Conservation (phyloP, 2,113 vertebrate genomes). For the Mungos mungo region DNA sequence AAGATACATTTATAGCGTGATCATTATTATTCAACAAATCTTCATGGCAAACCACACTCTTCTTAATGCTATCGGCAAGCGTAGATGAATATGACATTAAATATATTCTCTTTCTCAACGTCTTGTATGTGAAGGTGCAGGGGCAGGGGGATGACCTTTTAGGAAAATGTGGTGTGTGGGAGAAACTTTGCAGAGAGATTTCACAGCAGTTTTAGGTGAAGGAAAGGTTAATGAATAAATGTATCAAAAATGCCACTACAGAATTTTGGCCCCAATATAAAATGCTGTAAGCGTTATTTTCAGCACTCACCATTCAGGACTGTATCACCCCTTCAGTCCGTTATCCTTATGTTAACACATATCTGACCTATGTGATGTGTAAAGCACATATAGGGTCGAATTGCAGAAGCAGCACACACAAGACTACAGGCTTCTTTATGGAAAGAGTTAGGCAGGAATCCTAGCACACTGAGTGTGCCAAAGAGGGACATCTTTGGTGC, state of each 20-base stretch:
- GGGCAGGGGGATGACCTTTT: not conserved
- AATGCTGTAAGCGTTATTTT: not conserved
- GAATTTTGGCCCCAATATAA: not conserved
- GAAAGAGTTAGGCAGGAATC: not conserved
- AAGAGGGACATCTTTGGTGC: not conserved
- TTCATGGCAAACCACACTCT: not conserved
- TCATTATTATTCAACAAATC: not conserved
- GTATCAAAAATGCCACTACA: not conserved
- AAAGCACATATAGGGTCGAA: not conserved
- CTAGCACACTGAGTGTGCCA: not conserved
- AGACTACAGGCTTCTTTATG: not conserved
- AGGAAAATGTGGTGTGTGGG: not conserved
- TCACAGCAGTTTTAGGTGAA: constrained; percentile 35
- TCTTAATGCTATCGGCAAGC: not conserved
- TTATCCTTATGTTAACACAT: not conserved
- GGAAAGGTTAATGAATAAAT: not conserved
- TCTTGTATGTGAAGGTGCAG: not conserved
- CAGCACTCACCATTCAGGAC: not conserved
- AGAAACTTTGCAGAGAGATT: not conserved
- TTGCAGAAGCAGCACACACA: not conserved
- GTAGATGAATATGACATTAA: not conserved
- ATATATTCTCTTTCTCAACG: not conserved
- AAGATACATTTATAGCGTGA: not conserved
- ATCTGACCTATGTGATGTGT: not conserved
- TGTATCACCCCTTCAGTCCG: not conserved